These are phyloP conservation scores for Cybosia mesomella DNA, from an alignment of 2,888 invertebrate genomes.

Conservation along the genomic window DNA sequence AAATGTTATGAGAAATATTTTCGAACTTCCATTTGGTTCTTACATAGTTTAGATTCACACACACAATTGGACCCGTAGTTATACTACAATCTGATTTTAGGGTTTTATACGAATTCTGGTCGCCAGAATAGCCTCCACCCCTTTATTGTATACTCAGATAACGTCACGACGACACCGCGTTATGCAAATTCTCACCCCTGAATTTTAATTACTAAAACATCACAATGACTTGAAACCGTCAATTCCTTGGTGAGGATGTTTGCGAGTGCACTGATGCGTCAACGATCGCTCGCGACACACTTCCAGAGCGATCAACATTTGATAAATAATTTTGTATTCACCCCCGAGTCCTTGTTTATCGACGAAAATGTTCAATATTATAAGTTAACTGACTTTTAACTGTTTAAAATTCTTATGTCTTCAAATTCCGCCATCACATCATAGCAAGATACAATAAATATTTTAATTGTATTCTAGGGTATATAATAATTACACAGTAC, in stretches of 20 bases:
- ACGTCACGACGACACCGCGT: background rate
- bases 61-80: no score
- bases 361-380: conserved; percentile 3
- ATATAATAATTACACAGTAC: no score
- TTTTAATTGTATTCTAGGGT: no score
- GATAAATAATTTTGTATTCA: conserved; percentile 43
- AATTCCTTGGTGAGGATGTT: conserved; percentile 3
- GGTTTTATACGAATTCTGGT: no score
- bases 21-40: no score
- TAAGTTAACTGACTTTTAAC: background rate
- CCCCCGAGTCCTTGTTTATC: conserved; percentile 29
- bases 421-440: no score
- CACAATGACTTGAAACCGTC: background rate
- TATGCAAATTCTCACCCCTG: background rate
- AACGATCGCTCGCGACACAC: conserved; percentile 55
- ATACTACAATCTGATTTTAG: no score
- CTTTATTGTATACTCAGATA: background rate
- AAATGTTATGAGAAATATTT: no score
- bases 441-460: no score
- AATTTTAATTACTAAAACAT: background rate
- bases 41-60: no score
- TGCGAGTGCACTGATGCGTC: conserved; percentile 47
- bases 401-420: no score
- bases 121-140: background rate
- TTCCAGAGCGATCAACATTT: conserved; percentile 50